These are phyloP conservation scores for Sturnus vulgaris DNA, from an alignment of 2,113 vertebrate genomes.

Conservation along the genomic window DNA sequence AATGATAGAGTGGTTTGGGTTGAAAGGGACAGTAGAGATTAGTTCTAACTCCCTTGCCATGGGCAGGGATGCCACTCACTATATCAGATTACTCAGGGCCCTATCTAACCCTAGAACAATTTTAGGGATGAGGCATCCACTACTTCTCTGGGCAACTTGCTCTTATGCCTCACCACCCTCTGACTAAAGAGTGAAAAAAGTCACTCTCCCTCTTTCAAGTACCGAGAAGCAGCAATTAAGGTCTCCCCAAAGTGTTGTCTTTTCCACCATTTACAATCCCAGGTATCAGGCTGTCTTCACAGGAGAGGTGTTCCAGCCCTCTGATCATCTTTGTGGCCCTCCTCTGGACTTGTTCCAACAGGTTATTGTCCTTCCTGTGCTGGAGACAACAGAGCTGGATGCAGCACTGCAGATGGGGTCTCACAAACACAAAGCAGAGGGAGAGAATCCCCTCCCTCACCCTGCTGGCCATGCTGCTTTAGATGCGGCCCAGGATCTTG, in stretches of 20 bases:
- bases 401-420: neutral
- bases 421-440: neutral
- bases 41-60: neutral
- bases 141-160: neutral
- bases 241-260: neutral
- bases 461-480: neutral
- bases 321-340: neutral
- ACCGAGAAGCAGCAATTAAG: neutral
- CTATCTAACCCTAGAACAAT: neutral
- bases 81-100: neutral
- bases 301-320: neutral
- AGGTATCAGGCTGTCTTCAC: neutral
- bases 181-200: neutral
- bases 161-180: neutral
- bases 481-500: neutral
- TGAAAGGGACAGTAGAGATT: neutral
- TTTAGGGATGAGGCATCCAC: neutral
- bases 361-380: neutral
- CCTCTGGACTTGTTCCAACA: neutral
- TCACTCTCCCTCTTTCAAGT: accelerated
- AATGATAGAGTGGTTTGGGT: neutral
- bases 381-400: neutral
- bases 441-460: neutral
- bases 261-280: neutral
- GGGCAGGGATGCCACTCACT: neutral